Evolutionary conservation across 1,140 invertebrate species (phyloP), one percentile per base, ranked within the genome.

Genomic region (Brachionus angularis): DNA sequence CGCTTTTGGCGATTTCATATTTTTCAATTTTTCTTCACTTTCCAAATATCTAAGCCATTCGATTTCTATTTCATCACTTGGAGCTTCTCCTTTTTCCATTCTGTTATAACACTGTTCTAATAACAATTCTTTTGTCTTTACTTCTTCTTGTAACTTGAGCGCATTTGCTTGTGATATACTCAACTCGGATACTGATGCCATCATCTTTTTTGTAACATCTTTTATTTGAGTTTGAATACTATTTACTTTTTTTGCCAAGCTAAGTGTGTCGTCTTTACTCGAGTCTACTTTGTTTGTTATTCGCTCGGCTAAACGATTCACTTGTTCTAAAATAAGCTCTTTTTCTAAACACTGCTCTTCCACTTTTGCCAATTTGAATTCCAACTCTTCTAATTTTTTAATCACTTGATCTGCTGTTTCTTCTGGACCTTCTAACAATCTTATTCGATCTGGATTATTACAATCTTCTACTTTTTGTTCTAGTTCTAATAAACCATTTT

Each of bases 231-330:
- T 73, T 74, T 81, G 80, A 3, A 80, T 69, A 42, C 76, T 75
- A 74, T 82, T 82, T 74, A 82, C 79, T 74, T 75, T 79, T 72
- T 82, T 81, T 29, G 80, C 81, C 50, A 82, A 75, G 50, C 73
- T 75, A 33, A 81, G 70, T 25, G 81, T 81, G 72, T 82, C 80
- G 44, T 79, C 76, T 75, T 80, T 80, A 18, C 79, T 78, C 25
- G 72, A 73, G 33, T 79, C 74, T 3, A 78, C 78, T 71, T 78
- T 79, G 25, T 75, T 76, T 55, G 76, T 75, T 1, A 81, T 75
- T 31, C 78, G 72, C 31, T 77, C 76, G 16, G 75, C 75, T 23
- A 82, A 72, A 21, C 80, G 52, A 33, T 74, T 77, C 0, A 80
- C 79, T 74, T 81, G 79, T 61, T 82, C 79, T 74, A 77, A 78